Percentiles rank a stretch among this genome's conserved stretches.
These are phyloP conservation scores for Leptinotarsa peninsularis DNA, from an alignment of 2,888 invertebrate genomes.

Conservation along the genomic window DNA sequence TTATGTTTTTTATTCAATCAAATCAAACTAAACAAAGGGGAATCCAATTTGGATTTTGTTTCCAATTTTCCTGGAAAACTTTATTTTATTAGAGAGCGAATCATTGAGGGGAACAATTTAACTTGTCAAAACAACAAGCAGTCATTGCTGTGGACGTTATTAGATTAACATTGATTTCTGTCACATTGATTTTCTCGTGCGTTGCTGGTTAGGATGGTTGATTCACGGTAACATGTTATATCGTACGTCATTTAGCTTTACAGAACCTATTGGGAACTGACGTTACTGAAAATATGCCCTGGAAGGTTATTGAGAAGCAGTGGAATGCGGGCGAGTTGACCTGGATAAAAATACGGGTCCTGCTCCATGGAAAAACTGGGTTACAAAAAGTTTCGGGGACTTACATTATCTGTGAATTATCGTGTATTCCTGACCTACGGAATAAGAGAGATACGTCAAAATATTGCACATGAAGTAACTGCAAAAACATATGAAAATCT, in stretches of 20 bases:
- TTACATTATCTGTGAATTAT: no score
- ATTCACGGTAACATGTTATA: conserved; percentile 42
- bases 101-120: conserved; percentile 56
- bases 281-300: conserved; percentile 10
- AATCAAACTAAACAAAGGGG: conserved; percentile 58
- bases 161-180: conserved; percentile 63
- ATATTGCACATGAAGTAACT: no score
- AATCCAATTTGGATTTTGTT: conserved; percentile 61
- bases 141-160: conserved; percentile 60
- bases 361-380: neutral
- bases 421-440: no score
- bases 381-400: neutral
- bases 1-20: conserved; percentile 66
- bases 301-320: neutral
- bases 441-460: no score
- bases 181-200: conserved; percentile 54
- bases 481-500: no score
- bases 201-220: conserved; percentile 29
- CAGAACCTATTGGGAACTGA: conserved; percentile 20
- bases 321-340: neutral
- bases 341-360: neutral
- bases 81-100: conserved; percentile 57
- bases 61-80: conserved; percentile 58
- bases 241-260: conserved; percentile 35
- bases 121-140: conserved; percentile 56